Base-by-base conservation (phyloP, 2,797 vertebrate species). In the Danio albolineatus region DNA sequence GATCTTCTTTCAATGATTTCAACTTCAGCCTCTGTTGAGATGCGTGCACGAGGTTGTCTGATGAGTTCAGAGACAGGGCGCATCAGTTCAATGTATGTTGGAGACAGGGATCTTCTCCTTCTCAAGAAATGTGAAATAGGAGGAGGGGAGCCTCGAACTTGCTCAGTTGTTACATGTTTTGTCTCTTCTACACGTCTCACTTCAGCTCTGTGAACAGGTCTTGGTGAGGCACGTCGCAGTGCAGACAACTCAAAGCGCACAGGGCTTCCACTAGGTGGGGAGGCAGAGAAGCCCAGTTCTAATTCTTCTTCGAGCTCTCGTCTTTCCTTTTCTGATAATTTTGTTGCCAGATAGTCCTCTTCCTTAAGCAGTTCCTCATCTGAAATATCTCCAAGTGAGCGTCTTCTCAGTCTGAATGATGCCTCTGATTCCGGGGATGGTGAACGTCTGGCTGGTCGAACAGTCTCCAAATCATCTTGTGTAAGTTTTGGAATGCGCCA, bases 1-100 rank as follows among this genome's bases (percentile, higher is more conserved):
- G 98, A 99, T 86, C 98, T 94, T 90, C 97, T 96, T 79, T 92
- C 96, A n/a, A 89, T 74, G 41, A 92, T 87, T 51, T 90, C 91
- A 51, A 84, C 90, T 84, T 96, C 96, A 64, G 46, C 61, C 14
- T 94, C 92, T 70, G 90, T 73, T 41, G 91, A 80, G 13, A 91
- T 92, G 10, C 80, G 93, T 72, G 91, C 48, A 8, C 88, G 93
- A 38, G 87, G 87, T 6, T 93, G 89, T 77, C 94, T 94, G 88
- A 99, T 95, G 73, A 99, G 90, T 90, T 99, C 97, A 49, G 97
- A 97, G 17, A 97, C 97, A 2, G 98, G 98, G 77, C 98, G 95
- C 98, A 98, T 99, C 70, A 99, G 83, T 88, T 99, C 98, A 73
- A 99, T 99, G 44, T 99, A 99, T 16, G 96, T 98, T 71, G 98